These are phyloP conservation scores for Busseola fusca DNA, from an alignment of 2,888 invertebrate genomes.

Conservation along the genomic window DNA sequence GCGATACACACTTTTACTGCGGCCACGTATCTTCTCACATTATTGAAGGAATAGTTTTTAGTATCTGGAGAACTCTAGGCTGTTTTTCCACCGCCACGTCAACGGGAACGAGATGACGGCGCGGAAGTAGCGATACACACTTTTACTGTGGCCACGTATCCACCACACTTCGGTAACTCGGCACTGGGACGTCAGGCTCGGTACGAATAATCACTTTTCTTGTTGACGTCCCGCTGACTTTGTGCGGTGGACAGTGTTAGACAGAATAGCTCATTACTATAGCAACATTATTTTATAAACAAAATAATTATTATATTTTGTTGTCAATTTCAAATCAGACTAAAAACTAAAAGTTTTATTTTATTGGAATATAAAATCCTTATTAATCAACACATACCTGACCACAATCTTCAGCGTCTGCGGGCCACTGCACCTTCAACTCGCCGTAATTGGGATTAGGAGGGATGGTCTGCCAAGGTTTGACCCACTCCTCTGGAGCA, in stretches of 20 bases:
- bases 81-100: neutral
- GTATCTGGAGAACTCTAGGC: neutral
- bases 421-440: conserved; percentile 91
- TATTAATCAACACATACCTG: conserved; percentile 84
- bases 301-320: neutral
- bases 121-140: too few species aligned
- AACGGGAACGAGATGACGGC: neutral
- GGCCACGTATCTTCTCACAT: too few species aligned
- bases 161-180: neutral
- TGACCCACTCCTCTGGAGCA: conserved; percentile 88
- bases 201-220: too few species aligned
- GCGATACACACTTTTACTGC: neutral
- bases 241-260: neutral
- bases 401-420: conserved; percentile 95
- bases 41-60: neutral
- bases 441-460: conserved; percentile 89
- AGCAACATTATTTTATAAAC: neutral
- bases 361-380: neutral
- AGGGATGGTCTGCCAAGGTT: conserved; percentile 94
- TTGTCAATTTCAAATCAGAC: neutral
- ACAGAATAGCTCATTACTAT: neutral
- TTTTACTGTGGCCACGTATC: neutral
- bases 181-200: too few species aligned
- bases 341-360: too few species aligned
- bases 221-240: neutral